phyloP scores from a whole-genome alignment of 2,113 vertebrate species.

The Cyphomyrus plagiostoma region DNA sequence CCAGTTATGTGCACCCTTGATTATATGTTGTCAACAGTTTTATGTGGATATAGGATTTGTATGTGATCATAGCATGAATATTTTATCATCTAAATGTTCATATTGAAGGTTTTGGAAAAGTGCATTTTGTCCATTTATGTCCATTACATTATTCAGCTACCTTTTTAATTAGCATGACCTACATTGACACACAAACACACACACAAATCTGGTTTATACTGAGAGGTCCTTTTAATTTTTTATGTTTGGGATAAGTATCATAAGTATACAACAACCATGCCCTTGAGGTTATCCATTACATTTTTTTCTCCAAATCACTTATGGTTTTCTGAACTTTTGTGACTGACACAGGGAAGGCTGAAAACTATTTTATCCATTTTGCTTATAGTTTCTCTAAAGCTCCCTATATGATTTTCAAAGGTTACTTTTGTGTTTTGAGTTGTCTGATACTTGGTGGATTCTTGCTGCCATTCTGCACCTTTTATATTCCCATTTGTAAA shows the following conservation, averaged over 20 bases:
- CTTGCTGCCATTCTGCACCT: slow-evolving; percentile 13
- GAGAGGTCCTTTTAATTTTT: background rate
- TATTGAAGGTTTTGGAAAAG: background rate
- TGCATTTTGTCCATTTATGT: background rate
- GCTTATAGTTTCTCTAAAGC: background rate
- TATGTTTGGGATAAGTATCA: background rate
- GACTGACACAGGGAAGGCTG: background rate
- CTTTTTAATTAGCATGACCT: background rate
- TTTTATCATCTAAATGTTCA: background rate
- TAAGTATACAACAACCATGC: background rate
- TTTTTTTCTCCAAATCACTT: background rate
- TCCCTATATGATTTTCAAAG: background rate
- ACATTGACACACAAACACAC: background rate
- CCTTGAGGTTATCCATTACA: background rate
- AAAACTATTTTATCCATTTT: background rate
- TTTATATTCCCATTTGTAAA: slow-evolving; percentile 25
- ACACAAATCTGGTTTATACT: background rate
- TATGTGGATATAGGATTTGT: background rate
- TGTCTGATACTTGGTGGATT: background rate
- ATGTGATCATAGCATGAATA: background rate
- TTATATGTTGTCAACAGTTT: background rate
- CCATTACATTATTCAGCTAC: background rate
- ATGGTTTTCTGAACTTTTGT: background rate
- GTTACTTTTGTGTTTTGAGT: background rate
- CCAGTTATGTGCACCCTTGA: background rate